These are phyloP conservation scores for Nymphalis urticae DNA, from an alignment of 2,888 invertebrate genomes.

Conservation along the genomic window DNA sequence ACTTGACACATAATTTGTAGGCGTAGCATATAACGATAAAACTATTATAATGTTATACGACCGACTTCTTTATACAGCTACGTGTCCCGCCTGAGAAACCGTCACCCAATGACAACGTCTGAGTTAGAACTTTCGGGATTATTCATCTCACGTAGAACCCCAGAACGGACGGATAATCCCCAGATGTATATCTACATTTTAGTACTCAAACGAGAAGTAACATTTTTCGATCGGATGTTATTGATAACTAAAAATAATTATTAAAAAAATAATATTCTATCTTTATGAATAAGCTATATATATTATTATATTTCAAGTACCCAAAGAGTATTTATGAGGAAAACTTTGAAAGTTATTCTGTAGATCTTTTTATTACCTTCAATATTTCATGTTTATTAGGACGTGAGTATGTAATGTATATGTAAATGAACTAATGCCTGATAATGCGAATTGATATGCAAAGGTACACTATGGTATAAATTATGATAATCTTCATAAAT, in stretches of 20 bases:
- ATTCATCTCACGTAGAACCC: constrained; percentile 39
- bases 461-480: background rate
- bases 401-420: background rate
- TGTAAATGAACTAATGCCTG: background rate
- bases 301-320: background rate
- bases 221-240: constrained; percentile 18
- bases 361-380: background rate
- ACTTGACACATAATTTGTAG: constrained; percentile 25
- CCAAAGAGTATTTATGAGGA: background rate
- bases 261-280: background rate
- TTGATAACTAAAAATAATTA: background rate
- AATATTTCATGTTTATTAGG: background rate
- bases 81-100: constrained; percentile 39
- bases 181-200: constrained; percentile 42
- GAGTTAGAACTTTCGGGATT: constrained; percentile 29
- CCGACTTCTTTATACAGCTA: constrained; percentile 40
- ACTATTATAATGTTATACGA: constrained; percentile 39
- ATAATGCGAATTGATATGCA: background rate
- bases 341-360: background rate
- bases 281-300: background rate
- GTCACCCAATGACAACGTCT: constrained; percentile 32
- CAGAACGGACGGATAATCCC: constrained; percentile 40
- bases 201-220: constrained; percentile 32
- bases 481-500: background rate
- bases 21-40: constrained; percentile 35